Conservation (phyloP, 2,113 vertebrate genomes). For the Grantiella picta region DNA sequence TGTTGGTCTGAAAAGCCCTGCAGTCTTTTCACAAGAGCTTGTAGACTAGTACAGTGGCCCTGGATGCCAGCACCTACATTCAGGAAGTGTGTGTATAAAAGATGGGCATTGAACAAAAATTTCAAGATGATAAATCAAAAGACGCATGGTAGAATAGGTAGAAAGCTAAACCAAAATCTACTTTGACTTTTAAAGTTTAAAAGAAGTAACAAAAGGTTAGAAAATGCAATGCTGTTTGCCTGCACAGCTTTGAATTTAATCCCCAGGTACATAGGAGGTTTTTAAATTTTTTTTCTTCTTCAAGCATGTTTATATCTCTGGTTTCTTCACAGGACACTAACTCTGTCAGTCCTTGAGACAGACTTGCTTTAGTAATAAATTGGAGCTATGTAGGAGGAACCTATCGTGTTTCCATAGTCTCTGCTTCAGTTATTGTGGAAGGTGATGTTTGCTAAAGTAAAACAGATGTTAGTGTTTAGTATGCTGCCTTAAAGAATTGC, state of each 20-base stretch:
- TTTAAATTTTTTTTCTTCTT: neutral
- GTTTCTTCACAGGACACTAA: neutral
- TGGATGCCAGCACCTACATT: neutral
- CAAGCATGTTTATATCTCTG: fast-evolving
- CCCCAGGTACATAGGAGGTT: fast-evolving
- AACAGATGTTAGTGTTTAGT: neutral
- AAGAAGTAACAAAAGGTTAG: neutral
- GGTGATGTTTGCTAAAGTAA: neutral
- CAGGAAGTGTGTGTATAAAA: neutral
- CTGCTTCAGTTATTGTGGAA: neutral
- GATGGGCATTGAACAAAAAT: neutral
- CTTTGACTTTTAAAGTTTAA: neutral
- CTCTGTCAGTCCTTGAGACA: neutral
- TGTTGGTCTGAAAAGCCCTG: neutral
- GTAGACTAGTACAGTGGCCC: neutral
- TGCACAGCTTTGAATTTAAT: neutral
- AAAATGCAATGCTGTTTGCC: neutral
- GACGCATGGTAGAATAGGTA: neutral
- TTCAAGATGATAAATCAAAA: neutral
- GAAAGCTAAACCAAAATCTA: neutral
- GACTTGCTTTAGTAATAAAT: neutral
- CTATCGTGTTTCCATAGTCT: neutral
- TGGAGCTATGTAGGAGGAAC: neutral
- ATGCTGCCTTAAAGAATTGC: neutral
- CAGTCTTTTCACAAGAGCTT: neutral